These are phyloP conservation scores for Anastatus disparis DNA, from an alignment of 1,140 invertebrate species.

Conservation along the genomic window DNA sequence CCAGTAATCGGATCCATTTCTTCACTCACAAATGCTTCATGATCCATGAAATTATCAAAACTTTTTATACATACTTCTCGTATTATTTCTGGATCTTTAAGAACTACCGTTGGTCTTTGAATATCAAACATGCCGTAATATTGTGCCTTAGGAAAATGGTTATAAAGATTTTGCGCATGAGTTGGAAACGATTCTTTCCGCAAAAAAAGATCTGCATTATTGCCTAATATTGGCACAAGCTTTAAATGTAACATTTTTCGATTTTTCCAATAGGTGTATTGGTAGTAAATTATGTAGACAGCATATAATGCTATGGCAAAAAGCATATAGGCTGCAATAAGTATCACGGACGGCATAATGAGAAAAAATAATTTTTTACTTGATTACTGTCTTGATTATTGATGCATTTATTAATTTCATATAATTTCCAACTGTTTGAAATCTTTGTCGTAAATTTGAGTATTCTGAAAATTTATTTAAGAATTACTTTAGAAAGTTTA, in stretches of 20 bases:
- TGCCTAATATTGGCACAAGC: constrained; percentile 48
- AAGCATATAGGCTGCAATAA: too few species aligned
- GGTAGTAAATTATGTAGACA: background rate
- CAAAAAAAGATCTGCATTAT: constrained; percentile 29
- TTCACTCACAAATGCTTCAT: constrained; percentile 54
- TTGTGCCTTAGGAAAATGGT: constrained; percentile 34
- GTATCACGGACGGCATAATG: too few species aligned
- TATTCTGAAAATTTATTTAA: too few species aligned
- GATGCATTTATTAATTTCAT: too few species aligned
- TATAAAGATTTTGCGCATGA: constrained; percentile 35
- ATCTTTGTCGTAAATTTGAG: too few species aligned
- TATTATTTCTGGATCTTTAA: constrained; percentile 62
- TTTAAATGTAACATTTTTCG: constrained; percentile 45
- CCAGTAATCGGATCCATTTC: constrained; percentile 53
- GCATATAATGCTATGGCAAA: constrained; percentile 5
- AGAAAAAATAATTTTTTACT: too few species aligned
- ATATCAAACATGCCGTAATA: constrained; percentile 48
- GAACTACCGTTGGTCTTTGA: constrained; percentile 49
- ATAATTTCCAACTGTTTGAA: too few species aligned
- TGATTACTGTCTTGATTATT: too few species aligned
- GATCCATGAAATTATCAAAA: constrained; percentile 61
- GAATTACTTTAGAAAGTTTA: too few species aligned
- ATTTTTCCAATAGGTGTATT: constrained; percentile 47
- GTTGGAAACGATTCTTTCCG: constrained; percentile 24
- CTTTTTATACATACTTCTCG: constrained; percentile 63